Evolutionary conservation across 2,797 vertebrate species (phyloP).

Genomic region (Choloepus didactylus): DNA sequence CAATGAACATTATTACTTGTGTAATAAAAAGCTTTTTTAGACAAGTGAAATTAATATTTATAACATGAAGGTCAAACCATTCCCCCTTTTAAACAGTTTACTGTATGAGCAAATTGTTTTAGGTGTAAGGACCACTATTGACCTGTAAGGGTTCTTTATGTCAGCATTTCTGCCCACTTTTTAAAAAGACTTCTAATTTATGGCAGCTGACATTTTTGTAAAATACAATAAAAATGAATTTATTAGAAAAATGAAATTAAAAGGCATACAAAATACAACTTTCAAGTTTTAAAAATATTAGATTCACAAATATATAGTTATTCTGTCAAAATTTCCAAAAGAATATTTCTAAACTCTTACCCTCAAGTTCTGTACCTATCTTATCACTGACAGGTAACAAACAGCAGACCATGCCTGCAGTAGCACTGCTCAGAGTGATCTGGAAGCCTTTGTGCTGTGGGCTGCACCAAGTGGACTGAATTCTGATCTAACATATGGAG

Average conservation of each 20-base stretch:
- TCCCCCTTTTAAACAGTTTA: constrained; percentile 22
- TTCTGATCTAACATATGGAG: neutral
- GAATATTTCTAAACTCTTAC: neutral
- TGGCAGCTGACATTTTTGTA: neutral
- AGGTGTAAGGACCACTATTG: neutral
- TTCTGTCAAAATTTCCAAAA: neutral
- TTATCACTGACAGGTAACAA: neutral
- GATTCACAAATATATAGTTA: constrained; percentile 28
- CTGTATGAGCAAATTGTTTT: neutral
- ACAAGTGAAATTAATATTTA: constrained; percentile 31
- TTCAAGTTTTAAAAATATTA: constrained; percentile 3
- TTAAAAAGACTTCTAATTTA: neutral
- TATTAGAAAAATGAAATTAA: constrained; percentile 47
- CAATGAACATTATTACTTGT: constrained; percentile 1
- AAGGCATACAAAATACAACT: neutral
- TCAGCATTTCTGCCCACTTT: neutral
- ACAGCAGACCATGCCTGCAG: neutral
- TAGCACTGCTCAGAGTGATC: neutral
- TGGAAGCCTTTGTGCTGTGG: neutral
- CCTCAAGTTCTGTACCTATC: neutral
- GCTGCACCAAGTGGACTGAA: neutral
- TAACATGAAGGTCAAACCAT: neutral
- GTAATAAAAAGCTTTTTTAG: constrained; percentile 11
- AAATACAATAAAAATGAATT: constrained; percentile 8
- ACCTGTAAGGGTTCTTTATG: neutral